Base-by-base conservation (phyloP, 2,888 invertebrate species). In the Netelia virgata region DNA sequence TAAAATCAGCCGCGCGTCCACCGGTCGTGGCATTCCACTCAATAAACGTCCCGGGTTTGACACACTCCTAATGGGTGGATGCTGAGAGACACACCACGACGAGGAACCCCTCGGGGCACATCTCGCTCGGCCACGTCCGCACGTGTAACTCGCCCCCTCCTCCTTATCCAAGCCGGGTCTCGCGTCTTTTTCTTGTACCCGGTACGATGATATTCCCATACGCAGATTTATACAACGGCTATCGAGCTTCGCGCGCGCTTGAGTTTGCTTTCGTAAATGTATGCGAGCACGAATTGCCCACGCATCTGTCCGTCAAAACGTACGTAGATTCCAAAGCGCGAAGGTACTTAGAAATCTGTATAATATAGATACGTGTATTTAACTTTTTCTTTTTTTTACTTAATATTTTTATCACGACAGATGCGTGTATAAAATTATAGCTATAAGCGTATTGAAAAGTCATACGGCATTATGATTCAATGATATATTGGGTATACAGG, bases 31-130 rank as follows among this genome's bases (percentile, higher is more conserved):
- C 87, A 89, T 91, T 91, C 88, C 88, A 87, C 86, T 91, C 89
- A 87, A 91, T 91, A 91, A 91, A 91, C 88, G 89, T 90, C 89
- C 20, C 75, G 85, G 88, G 88, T 90, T 91, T 91, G 90, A 91
- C 90, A 88, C 88, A 88, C 88, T 88, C 89, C 85, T 90, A 88
- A 72, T 78, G 73, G 77, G 68, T 69, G 53, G 53, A 73, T 63
- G 72, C 47, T 5, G 20, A 41, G 43, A 43, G 8, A 16, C 14
- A 66, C 11, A 55, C 16, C 41, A 57, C 14, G 23, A 16, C 16
- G 16, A 68, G 50, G 20, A 50, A 63, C 63, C 68, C 84, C 84
- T 68, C 47, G 76, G 73, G 84, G 76, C 80, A 84, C 23, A 76
- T 55, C 59, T 57, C 72, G 66, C 53, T 50, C 66, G 47, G 11